phyloP scores from a whole-genome alignment of 2,113 vertebrate genomes.

The Entelurus aequoreus region DNA sequence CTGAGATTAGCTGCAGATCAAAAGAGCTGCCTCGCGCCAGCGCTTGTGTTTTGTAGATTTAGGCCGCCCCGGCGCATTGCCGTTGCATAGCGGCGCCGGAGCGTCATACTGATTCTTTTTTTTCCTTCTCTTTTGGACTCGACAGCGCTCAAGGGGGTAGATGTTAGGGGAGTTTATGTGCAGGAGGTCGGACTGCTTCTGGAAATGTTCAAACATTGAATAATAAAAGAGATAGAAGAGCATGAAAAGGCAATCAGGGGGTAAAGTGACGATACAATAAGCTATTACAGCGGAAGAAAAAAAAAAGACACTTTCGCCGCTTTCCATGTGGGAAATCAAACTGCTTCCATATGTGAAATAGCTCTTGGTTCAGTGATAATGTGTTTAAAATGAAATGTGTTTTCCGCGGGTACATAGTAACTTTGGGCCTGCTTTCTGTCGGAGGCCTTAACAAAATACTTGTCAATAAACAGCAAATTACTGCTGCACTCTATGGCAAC shows the following conservation, averaged over 20 bases:
- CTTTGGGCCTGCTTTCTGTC: slow-evolving; percentile 29
- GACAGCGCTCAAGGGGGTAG: slow-evolving; percentile 48
- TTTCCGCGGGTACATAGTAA: slow-evolving; percentile 51
- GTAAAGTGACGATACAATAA: slow-evolving; percentile 38
- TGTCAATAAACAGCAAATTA: slow-evolving; percentile 25
- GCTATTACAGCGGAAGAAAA: slow-evolving; percentile 30
- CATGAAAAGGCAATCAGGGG: slow-evolving; percentile 31
- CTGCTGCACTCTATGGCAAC: slow-evolving; percentile 2
- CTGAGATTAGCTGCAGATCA: slow-evolving; percentile 76
- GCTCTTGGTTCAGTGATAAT: slow-evolving; percentile 51
- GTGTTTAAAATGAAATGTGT: slow-evolving; percentile 64
- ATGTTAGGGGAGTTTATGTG: slow-evolving; percentile 48
- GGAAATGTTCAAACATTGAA: slow-evolving; percentile 54
- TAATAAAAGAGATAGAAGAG: slow-evolving; percentile 45
- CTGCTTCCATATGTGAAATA: slow-evolving; percentile 58
- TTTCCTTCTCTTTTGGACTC: slow-evolving; percentile 32
- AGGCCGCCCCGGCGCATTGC: slow-evolving; percentile 48
- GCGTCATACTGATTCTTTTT: slow-evolving; percentile 60
- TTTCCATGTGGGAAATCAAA: slow-evolving; percentile 34
- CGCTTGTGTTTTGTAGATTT: slow-evolving; percentile 71
- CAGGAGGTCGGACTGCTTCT: slow-evolving; percentile 40
- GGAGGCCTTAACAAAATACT: slow-evolving; percentile 34
- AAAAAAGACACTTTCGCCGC: slow-evolving; percentile 43
- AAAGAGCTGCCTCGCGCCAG: slow-evolving; percentile 66
- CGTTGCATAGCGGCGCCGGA: slow-evolving; percentile 46